Conservation (phyloP, 2,797 vertebrate genomes). For the Rhabdomys pumilio region DNA sequence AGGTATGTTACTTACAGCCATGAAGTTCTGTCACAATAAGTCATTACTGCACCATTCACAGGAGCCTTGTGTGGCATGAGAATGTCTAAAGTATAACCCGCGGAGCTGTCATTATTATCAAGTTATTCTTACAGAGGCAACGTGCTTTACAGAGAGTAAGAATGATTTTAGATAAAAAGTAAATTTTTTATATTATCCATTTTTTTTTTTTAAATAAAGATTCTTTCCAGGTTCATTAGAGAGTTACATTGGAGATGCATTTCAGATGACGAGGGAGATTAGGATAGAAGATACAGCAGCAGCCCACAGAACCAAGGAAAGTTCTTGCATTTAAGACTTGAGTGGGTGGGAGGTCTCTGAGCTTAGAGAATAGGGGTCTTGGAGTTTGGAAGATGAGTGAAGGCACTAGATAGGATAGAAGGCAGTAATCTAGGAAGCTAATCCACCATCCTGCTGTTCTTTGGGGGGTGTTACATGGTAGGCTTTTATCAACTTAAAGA, state of each 20-base stretch:
- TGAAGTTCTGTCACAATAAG: background rate
- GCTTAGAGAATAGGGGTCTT: background rate
- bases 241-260: background rate
- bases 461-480: background rate
- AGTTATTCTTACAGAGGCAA: background rate
- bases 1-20: background rate
- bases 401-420: background rate
- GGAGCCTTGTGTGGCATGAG: background rate
- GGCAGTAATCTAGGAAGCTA: background rate
- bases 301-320: background rate
- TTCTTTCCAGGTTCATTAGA: background rate
- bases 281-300: background rate
- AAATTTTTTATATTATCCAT: background rate
- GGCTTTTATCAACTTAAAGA: background rate
- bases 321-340: background rate
- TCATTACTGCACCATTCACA: background rate
- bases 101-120: background rate
- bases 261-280: background rate
- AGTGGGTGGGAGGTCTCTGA: background rate
- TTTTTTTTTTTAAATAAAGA: background rate
- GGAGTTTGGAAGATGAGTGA: background rate
- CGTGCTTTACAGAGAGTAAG: background rate
- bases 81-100: background rate
- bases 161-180: background rate
- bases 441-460: background rate